phyloP scores from a whole-genome alignment of 1,140 invertebrate genomes.

The Drosophila teissieri region DNA sequence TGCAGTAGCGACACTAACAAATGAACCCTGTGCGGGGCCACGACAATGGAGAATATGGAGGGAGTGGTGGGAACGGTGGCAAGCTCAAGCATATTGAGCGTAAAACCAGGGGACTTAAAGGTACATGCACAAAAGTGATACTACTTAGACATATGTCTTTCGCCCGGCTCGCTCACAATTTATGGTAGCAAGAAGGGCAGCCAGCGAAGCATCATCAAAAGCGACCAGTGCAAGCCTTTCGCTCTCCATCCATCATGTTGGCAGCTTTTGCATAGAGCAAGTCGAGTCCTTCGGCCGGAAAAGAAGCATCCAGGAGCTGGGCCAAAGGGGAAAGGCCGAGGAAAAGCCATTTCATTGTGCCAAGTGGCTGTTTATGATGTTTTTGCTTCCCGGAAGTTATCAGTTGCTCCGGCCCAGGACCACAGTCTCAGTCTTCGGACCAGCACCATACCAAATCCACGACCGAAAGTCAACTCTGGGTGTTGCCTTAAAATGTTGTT shows the following conservation, averaged over 20 bases:
- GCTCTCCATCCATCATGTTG: slow-evolving; percentile 54
- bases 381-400: slow-evolving; percentile 69
- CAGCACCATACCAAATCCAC: slow-evolving; percentile 17
- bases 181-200: slow-evolving; percentile 37
- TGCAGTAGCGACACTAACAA: slow-evolving; percentile 78
- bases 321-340: neutral
- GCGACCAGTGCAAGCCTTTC: slow-evolving; percentile 42
- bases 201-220: slow-evolving; percentile 31
- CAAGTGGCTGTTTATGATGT: slow-evolving; percentile 78
- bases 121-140: slow-evolving; percentile 74
- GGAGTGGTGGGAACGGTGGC: neutral
- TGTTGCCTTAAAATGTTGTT: slow-evolving; percentile 67
- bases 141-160: slow-evolving; percentile 67
- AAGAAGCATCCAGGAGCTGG: slow-evolving; percentile 1
- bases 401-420: slow-evolving; percentile 57
- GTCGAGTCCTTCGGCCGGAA: slow-evolving; percentile 17
- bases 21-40: slow-evolving; percentile 58
- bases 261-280: slow-evolving; percentile 52
- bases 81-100: slow-evolving; percentile 65
- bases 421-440: slow-evolving; percentile 13
- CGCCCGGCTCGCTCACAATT: slow-evolving; percentile 49
- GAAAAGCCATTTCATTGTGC: slow-evolving; percentile 52
- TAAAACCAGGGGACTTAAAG: slow-evolving; percentile 80
- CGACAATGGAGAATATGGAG: slow-evolving; percentile 49
- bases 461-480: slow-evolving; percentile 52